Evolutionary conservation across 2,797 vertebrate species (phyloP).

Genomic region (Eulemur coronatus): DNA sequence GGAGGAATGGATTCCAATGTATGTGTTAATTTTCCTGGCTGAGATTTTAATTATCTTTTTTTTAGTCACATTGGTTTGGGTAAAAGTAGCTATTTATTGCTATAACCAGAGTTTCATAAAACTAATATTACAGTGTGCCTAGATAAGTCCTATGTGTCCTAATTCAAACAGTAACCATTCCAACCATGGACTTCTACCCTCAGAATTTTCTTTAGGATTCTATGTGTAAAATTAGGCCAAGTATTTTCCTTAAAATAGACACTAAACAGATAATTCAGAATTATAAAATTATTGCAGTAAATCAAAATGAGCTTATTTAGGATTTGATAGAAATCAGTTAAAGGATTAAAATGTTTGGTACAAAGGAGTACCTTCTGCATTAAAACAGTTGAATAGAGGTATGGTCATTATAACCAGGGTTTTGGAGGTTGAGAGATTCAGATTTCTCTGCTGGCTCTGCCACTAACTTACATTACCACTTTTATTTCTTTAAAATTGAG

Average conservation of each 20-base stretch:
- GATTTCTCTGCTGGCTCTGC: background rate
- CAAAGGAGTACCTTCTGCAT: background rate
- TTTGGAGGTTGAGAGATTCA: background rate
- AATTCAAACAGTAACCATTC: background rate
- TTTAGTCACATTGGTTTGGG: background rate
- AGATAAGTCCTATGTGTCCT: background rate
- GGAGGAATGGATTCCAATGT: background rate
- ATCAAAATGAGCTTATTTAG: background rate
- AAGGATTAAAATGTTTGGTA: background rate
- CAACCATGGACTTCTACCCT: background rate
- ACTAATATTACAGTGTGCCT: background rate
- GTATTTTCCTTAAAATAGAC: constrained; percentile 4
- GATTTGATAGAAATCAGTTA: background rate
- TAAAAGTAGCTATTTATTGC: constrained; percentile 14
- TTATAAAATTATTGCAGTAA: background rate
- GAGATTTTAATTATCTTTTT: constrained; percentile 39
- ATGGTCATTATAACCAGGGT: background rate
- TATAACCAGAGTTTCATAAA: constrained; percentile 36
- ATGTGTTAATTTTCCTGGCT: constrained; percentile 36
- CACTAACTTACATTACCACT: constrained; percentile 2
- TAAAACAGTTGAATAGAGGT: background rate
- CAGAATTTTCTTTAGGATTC: background rate
- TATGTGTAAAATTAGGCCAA: background rate
- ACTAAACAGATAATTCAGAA: background rate
- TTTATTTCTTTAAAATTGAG: constrained; percentile 16